A percentile compares a stretch with the other conserved stretches of the same genome.
Evolutionary conservation across 2,797 vertebrate genomes (phyloP).

Genomic region (Gobionotothen gibberifrons): DNA sequence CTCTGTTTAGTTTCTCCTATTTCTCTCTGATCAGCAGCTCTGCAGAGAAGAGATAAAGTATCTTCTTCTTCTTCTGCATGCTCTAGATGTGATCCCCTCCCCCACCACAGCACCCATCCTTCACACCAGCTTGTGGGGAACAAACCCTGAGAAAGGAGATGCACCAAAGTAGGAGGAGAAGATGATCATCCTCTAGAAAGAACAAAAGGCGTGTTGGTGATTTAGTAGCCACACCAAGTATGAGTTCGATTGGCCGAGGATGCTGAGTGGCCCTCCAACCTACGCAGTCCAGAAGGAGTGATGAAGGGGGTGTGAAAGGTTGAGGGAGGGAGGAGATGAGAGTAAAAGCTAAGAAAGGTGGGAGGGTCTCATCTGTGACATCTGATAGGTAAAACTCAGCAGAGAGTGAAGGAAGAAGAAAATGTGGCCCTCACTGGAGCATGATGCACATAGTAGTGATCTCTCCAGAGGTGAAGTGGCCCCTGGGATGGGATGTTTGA

Average conservation of each 20-base stretch:
- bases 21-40: slow-evolving; percentile 59
- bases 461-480: slow-evolving; percentile 15
- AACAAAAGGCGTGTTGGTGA: slow-evolving; percentile 55
- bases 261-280: slow-evolving; percentile 49
- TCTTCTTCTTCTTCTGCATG: slow-evolving; percentile 36
- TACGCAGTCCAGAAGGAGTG: slow-evolving; percentile 44
- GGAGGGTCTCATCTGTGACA: slow-evolving; percentile 24
- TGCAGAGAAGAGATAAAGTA: slow-evolving; percentile 67
- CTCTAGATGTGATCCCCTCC: slow-evolving; percentile 11
- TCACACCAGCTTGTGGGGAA: slow-evolving; percentile 41
- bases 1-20: slow-evolving; percentile 37
- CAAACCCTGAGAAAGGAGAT: slow-evolving; percentile 25
- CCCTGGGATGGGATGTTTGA: slow-evolving; percentile 20
- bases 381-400: slow-evolving; percentile 38
- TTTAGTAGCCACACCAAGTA: slow-evolving; percentile 60
- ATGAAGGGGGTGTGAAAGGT: slow-evolving; percentile 43
- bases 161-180: slow-evolving; percentile 18
- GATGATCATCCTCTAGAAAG: slow-evolving; percentile 49
- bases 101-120: slow-evolving; percentile 38
- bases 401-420: slow-evolving; percentile 10
- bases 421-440: slow-evolving; percentile 5
- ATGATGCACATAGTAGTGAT: slow-evolving; percentile 18
- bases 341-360: slow-evolving; percentile 23
- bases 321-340: slow-evolving; percentile 28
- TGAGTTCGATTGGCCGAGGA: slow-evolving; percentile 51